Evolutionary conservation across 2,797 vertebrate genomes (phyloP), one percentile per base, ranked within the genome.

Genomic region (Phrynocephalus forsythii): DNA sequence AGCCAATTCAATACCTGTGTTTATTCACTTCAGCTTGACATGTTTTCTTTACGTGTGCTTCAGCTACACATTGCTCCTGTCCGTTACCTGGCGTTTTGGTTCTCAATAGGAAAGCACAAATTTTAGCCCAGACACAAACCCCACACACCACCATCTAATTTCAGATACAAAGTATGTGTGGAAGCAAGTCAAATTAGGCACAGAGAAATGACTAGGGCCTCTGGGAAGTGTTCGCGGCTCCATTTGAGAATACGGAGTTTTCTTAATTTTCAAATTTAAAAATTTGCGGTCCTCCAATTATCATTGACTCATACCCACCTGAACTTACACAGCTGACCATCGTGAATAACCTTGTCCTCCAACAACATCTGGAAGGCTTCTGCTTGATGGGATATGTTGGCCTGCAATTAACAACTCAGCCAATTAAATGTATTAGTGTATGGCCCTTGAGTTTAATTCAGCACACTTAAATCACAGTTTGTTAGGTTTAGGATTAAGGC

Each of bases 401-500:
- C 18, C 56, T 63, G 24, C 24, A 44, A 11, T 28, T 76, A 84
- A 63, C 60, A 63, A 26, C 56, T 38, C 38, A 63, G 7, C 60
- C 13, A 3, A 66, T 22, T 30, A n/a, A 44, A 69, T 77, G 20
- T n/a, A 68, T 87, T 22, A 87, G 68, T 28, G 22, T 3, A 77
- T 78, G 15, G 9, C 26, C 52, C 56, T 3, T 33, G 38, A 76
- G 13, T 28, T 76, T 28, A 16, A 69, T 63, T 81, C 38, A 86
- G 30, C n/a, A 20, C 28, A 28, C 9, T 24, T 22, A 67, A 30
- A 0, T 78, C 84, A 78, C 50, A 63, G 60, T 63, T 63, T 20
- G 38, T 56, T 56, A 66, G n/a, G 13, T 38, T 82, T 52, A 77
- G 33, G 38, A 26, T 73, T 22, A 0, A 0, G 78, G 30, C 8